phyloP scores from a whole-genome alignment of 2,888 invertebrate species.

The Dexiosoma caninum region DNA sequence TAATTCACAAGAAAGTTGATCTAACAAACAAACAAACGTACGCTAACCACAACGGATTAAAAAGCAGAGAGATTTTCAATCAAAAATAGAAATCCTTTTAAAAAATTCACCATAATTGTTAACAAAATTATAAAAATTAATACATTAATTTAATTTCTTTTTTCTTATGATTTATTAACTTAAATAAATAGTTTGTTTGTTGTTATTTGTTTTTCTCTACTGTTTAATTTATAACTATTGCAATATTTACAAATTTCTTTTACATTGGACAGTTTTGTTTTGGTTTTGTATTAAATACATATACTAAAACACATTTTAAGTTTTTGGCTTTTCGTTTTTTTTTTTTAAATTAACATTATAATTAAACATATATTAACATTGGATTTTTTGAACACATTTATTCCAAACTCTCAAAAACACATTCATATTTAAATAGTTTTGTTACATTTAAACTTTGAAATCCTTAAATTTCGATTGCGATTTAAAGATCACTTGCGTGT shows the following conservation, averaged over 20 bases:
- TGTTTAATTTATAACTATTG: slow-evolving; percentile 52
- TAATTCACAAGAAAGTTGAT: too few species aligned
- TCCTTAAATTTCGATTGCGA: slow-evolving; percentile 23
- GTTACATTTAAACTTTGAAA: slow-evolving; percentile 31
- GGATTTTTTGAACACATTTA: slow-evolving; percentile 68
- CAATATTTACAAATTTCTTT: slow-evolving; percentile 56
- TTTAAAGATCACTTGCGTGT: too few species aligned
- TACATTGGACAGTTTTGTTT: slow-evolving; percentile 51
- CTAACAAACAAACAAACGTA: too few species aligned
- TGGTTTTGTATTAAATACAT: slow-evolving; percentile 62
- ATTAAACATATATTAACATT: slow-evolving; percentile 65
- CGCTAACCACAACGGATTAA: too few species aligned
- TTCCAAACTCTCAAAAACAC: slow-evolving; percentile 65
- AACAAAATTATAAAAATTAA: slow-evolving; percentile 12
- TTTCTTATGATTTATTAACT: slow-evolving; percentile 29
- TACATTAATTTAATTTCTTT: slow-evolving; percentile 51
- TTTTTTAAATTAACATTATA: slow-evolving; percentile 59
- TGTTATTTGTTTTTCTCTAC: not conserved
- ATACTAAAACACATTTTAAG: slow-evolving; percentile 51
- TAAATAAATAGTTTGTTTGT: slow-evolving; percentile 7
- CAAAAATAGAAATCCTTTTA: not conserved
- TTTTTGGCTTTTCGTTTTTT: too few species aligned
- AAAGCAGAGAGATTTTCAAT: too few species aligned
- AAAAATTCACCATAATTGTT: not conserved
- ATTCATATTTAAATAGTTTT: slow-evolving; percentile 49